A percentile compares a stretch with the other conserved stretches of the same genome.
phyloP scores from a whole-genome alignment of 2,113 vertebrate genomes.

The Electrona antarctica region DNA sequence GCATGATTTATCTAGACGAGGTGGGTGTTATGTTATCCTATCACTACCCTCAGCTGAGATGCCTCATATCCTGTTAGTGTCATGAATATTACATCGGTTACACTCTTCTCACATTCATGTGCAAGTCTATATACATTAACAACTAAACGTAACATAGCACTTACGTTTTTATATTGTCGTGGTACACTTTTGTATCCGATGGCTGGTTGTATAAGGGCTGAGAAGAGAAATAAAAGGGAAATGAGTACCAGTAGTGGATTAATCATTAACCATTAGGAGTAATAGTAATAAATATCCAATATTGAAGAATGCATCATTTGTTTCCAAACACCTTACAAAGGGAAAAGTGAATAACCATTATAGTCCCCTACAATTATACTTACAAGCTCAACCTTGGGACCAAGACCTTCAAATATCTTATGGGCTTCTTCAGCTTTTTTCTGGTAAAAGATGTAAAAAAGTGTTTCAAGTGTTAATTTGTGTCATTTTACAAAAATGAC shows the following conservation, averaged over 20 bases:
- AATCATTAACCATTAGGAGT: constrained; percentile 39
- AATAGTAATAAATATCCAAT: constrained; percentile 9
- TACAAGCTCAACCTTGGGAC: constrained; percentile 97
- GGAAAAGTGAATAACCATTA: background rate
- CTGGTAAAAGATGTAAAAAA: constrained; percentile 69
- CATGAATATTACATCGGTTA: background rate
- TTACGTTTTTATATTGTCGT: constrained; percentile 99
- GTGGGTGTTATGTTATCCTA: constrained; percentile 16
- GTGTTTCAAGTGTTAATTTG: no score
- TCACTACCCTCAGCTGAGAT: constrained; percentile 17
- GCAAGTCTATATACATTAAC: background rate
- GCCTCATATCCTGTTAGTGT: background rate
- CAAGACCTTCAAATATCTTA: constrained; percentile 97
- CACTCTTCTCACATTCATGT: background rate
- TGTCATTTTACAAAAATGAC: background rate
- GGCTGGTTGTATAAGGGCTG: constrained; percentile 98
- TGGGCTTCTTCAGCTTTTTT: constrained; percentile 99
- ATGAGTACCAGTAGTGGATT: constrained; percentile 35
- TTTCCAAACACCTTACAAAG: background rate
- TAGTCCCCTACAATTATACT: constrained; percentile 51
- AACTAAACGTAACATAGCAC: constrained; percentile 71
- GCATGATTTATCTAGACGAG: constrained; percentile 36
- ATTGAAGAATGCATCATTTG: background rate
- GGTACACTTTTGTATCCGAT: constrained; percentile 98
- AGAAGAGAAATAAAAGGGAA: constrained; percentile 8